Base-by-base conservation (phyloP, 2,888 invertebrate genomes). In the Cheiracanthium punctorium region DNA sequence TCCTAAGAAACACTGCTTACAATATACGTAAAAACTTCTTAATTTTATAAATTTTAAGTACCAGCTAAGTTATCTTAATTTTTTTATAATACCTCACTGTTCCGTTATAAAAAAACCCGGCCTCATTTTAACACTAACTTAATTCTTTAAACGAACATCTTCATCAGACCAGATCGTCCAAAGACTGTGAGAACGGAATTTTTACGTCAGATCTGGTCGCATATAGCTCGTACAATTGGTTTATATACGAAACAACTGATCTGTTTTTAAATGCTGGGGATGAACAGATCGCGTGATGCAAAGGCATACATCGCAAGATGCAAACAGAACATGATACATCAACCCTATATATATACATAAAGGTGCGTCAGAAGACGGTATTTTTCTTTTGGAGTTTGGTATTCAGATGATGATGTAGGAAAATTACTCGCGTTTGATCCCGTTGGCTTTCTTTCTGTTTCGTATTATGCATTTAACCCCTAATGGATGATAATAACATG, bases 401-500 rank as follows among this genome's bases (percentile, higher is more conserved):
- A 58, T n/a, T 58, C 58, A 24, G 58, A 20, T 24, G 58, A 58
- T 24, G 58, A 58, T 24, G 58, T 17, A 1, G 24, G 4, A 17
- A 10, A 48, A 12, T 48, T 48, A 48, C 17, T 12, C n/a, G 17
- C 17, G 14, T 48, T 48, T 12, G 37, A 37, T 17, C 20, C 17
- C 14, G 30, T 28, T 32, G 8, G 28, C 30, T 37, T 33, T 75
- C 37, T 70, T 29, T 75, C 37, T 70, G 32, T 28, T 28, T n/a
- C 24, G 7, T 29, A n/a, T n/a, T 37, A 24, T 29, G 32, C 17
- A 67, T 37, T 37, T 37, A 10, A 37, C 24, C 24, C 7, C 29
- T 75, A 75, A 75, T 75, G 70, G 58, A 70, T 33, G 65, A 32
- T 80, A 75, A 82, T 82, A 70, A 82, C 41, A 82, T 58, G 32